phyloP scores from a whole-genome alignment of 2,888 invertebrate species.

The Dendrolimus houi region DNA sequence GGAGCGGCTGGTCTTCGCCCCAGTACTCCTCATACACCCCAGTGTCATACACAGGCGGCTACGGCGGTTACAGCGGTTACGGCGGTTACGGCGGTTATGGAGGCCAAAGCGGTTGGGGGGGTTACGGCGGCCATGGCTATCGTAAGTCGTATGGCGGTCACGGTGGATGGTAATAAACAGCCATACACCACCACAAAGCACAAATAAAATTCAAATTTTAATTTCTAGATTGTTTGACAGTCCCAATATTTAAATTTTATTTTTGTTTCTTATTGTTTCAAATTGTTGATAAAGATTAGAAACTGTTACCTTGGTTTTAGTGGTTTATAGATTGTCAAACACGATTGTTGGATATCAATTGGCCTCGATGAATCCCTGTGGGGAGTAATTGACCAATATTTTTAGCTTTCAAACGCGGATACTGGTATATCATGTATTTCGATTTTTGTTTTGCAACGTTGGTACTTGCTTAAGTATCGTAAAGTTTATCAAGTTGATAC shows the following conservation, averaged over 20 bases:
- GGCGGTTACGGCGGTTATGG: constrained; percentile 8
- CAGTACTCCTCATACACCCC: constrained; percentile 7
- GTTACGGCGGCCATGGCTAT: constrained; percentile 1
- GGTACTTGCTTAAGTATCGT: not conserved
- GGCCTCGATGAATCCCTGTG: not conserved
- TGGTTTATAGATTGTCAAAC: not conserved
- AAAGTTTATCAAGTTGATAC: not conserved
- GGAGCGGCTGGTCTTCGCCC: constrained; percentile 19
- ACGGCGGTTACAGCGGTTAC: constrained; percentile 6
- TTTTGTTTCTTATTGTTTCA: not conserved
- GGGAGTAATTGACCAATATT: not conserved
- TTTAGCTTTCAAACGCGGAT: not conserved
- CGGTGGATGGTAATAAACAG: not conserved
- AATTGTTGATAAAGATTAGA: not conserved
- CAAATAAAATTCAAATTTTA: not conserved
- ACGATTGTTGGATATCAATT: not conserved
- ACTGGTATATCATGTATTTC: not conserved
- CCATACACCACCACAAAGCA: not conserved
- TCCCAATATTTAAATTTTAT: not conserved
- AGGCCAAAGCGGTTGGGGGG: constrained; percentile 1
- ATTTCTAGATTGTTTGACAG: not conserved
- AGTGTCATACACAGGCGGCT: constrained; percentile 6
- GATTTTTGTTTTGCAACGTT: not conserved
- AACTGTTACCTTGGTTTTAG: not conserved
- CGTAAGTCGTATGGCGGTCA: not conserved